Percentiles rank a stretch among this genome's conserved stretches.
These are phyloP conservation scores for Zoroaster sp. DNA, from an alignment of 53 echinoderm and acorn worm species.

Conservation along the genomic window DNA sequence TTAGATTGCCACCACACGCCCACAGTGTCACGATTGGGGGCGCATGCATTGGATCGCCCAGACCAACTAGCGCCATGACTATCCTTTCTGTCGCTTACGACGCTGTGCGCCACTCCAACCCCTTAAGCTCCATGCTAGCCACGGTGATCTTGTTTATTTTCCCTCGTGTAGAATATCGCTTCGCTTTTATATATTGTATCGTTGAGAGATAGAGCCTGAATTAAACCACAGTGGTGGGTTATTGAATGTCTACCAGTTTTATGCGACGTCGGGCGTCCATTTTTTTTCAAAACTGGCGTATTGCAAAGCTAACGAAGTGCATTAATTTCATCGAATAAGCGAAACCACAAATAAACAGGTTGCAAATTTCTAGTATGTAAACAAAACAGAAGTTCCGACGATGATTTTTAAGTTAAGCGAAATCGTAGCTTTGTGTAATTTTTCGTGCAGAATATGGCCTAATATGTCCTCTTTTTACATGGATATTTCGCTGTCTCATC, in stretches of 20 bases:
- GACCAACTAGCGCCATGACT: conserved; percentile 44
- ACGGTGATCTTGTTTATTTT: conserved; percentile 54
- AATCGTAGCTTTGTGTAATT: neutral
- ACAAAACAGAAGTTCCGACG: neutral
- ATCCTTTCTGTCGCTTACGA: neutral
- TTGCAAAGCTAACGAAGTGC: neutral
- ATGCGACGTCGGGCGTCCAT: neutral
- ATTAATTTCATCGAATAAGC: neutral
- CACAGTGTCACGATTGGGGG: neutral
- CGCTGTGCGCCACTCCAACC: conserved; percentile 2
- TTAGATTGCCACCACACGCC: conserved; percentile 25
- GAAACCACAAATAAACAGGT: conserved; percentile 22
- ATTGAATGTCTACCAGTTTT: conserved; percentile 19
- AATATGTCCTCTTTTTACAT: neutral
- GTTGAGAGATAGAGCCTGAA: conserved; percentile 44
- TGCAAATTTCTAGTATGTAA: conserved; percentile 2
- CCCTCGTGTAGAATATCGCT: conserved; percentile 46
- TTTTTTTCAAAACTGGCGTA: conserved; percentile 1
- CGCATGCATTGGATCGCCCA: neutral
- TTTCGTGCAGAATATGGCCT: neutral
- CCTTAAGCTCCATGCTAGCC: conserved; percentile 37
- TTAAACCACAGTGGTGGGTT: conserved; percentile 24
- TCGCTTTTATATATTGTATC: conserved; percentile 1
- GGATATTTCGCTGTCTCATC: neutral
- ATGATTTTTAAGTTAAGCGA: neutral